Evolutionary conservation across 2,113 vertebrate species (phyloP), one percentile per base, ranked within the genome.

Genomic region (Seriola aureovittata): DNA sequence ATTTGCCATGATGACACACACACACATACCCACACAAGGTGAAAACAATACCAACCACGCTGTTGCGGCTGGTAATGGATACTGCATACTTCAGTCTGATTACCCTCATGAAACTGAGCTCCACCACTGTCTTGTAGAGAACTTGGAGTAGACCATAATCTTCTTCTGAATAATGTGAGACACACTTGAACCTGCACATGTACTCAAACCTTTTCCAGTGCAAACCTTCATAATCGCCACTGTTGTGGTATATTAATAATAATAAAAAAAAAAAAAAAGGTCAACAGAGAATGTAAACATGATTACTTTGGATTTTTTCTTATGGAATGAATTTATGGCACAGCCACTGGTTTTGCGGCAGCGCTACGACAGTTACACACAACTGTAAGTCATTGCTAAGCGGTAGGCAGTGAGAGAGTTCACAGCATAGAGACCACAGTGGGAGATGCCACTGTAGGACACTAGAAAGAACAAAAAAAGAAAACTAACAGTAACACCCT

Each of bases 371-470:
- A 36, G 50, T 25, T 48, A 58, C 19, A 68, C 38, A 64, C 63
- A 42, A 19, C 78, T 59, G 2, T 5, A 32, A 40, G 73, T 84
- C 11, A 19, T 54, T 17, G 78, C 79, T 68, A 84, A 85, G 78
- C 88, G 71, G 80, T 32, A 81, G 90, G 90, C 87, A 89, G 91
- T 88, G 84, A 68, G 57, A 66, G 74, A 85, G 78, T 63, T 78
- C 60, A 82, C 62, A 83, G 78, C 66, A 17, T 2, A 32, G 75
- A 68, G 60, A 59, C 66, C 60, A 57, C 73, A 75, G 85, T 63
- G 67, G 63, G 67, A 71, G 64, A 76, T 1, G 63, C 67, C 66
- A 83, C 81, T 62, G 66, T 6, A 14, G 42, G 10, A 76, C 72
- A 65, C 36, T 11, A 36, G 46, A 48, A 66, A 84, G 19, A 25